These are phyloP conservation scores for Sebastes variabilis DNA, from an alignment of 2,797 vertebrate species.

Conservation along the genomic window DNA sequence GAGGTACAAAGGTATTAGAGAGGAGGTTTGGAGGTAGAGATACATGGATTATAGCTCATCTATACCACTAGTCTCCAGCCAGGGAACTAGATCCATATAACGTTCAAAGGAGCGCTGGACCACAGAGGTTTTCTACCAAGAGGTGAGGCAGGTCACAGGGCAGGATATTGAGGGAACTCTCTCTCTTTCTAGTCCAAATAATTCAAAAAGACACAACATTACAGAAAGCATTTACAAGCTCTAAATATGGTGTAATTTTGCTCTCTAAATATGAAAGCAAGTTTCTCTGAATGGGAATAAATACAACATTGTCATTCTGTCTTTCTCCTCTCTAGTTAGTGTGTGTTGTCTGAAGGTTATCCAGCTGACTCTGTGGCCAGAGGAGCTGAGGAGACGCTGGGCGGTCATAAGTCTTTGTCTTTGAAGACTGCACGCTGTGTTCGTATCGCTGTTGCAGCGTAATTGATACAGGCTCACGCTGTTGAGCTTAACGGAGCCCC, in stretches of 20 bases:
- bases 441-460: slow-evolving; percentile 76
- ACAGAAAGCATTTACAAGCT: background rate
- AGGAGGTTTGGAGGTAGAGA: slow-evolving; percentile 46
- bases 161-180: background rate
- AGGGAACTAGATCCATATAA: slow-evolving; percentile 62
- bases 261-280: background rate
- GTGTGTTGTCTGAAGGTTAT: slow-evolving; percentile 72
- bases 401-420: slow-evolving; percentile 76
- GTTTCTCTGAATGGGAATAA: background rate
- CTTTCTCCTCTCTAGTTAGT: slow-evolving; percentile 9
- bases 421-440: slow-evolving; percentile 75
- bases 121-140: slow-evolving; percentile 35
- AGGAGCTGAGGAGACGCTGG: slow-evolving; percentile 60
- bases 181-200: background rate
- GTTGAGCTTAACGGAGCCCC: slow-evolving; percentile 79
- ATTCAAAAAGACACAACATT: background rate
- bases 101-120: slow-evolving; percentile 62
- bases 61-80: slow-evolving; percentile 57
- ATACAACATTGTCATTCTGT: background rate
- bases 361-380: slow-evolving; percentile 68
- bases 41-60: slow-evolving; percentile 72
- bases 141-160: slow-evolving; percentile 31
- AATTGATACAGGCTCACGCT: slow-evolving; percentile 81
- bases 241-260: background rate
- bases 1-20: slow-evolving; percentile 49